These are phyloP conservation scores for Drosophila azteca DNA, from an alignment of 1,140 invertebrate genomes.

Conservation along the genomic window DNA sequence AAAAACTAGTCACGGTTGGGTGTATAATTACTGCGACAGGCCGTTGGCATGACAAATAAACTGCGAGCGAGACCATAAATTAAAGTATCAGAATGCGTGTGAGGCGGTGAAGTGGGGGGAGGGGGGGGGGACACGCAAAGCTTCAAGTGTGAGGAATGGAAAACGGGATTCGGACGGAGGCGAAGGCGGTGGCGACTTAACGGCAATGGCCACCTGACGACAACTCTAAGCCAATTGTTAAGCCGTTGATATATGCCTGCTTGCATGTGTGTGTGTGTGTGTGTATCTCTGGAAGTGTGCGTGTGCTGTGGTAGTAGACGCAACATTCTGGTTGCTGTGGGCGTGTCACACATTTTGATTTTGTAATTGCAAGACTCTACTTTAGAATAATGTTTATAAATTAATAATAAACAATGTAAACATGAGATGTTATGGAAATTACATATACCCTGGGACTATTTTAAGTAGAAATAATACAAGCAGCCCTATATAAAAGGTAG, in stretches of 20 bases:
- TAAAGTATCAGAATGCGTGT: conserved; percentile 79
- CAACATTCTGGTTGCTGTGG: conserved; percentile 31
- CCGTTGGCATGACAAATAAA: conserved; percentile 74
- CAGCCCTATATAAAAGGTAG: too few species aligned
- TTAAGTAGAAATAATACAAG: too few species aligned
- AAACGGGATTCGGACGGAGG: not conserved
- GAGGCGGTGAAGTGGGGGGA: not conserved
- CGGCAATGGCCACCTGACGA: conserved; percentile 75
- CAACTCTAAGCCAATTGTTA: conserved; percentile 76
- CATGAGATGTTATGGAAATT: too few species aligned
- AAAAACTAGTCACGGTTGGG: conserved; percentile 71
- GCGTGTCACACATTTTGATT: conserved; percentile 53
- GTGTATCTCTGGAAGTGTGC: conserved; percentile 8
- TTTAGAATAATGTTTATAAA: conserved; percentile 47
- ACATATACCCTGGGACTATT: too few species aligned
- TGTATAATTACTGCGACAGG: conserved; percentile 61
- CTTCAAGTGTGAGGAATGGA: conserved; percentile 10
- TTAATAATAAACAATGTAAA: conserved; percentile 55
- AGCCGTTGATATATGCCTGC: conserved; percentile 72
- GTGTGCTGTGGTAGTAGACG: conserved; percentile 13
- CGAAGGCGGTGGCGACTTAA: conserved; percentile 25
- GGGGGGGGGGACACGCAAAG: conserved; percentile 11
- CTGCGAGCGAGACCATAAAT: conserved; percentile 71
- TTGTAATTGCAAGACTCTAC: conserved; percentile 54
- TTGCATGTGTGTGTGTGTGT: not conserved